Evolutionary conservation across 2,797 vertebrate species (phyloP).

Genomic region (Sebastes itinus): DNA sequence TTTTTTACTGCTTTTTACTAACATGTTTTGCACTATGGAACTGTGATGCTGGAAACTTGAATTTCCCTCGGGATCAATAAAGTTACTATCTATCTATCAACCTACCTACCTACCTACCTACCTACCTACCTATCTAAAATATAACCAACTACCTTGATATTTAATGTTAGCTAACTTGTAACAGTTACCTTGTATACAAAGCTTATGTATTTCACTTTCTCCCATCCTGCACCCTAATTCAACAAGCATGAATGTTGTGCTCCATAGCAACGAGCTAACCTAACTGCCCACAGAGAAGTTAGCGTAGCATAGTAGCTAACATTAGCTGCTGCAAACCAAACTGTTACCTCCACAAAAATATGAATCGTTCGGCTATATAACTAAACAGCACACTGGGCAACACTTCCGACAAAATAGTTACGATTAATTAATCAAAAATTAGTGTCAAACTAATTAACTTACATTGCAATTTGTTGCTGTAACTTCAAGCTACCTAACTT

Average conservation of each 20-base stretch:
- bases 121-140: background rate
- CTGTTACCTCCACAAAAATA: background rate
- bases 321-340: background rate
- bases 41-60: no score
- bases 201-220: background rate
- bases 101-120: no score
- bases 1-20: no score
- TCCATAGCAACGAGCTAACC: background rate
- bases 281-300: background rate
- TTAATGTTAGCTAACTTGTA: background rate
- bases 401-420: background rate
- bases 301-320: conserved; percentile 12
- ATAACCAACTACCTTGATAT: background rate
- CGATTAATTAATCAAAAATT: background rate
- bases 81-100: no score
- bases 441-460: background rate
- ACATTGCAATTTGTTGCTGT: background rate
- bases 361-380: background rate
- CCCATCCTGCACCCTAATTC: background rate
- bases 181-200: background rate
- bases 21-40: no score
- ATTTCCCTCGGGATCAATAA: no score
- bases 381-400: background rate
- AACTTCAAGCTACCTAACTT: background rate
- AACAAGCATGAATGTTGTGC: background rate